Percentiles rank a stretch among this genome's conserved stretches.
phyloP scores from a whole-genome alignment of 2,113 vertebrate species.

The Saccopteryx bilineata region DNA sequence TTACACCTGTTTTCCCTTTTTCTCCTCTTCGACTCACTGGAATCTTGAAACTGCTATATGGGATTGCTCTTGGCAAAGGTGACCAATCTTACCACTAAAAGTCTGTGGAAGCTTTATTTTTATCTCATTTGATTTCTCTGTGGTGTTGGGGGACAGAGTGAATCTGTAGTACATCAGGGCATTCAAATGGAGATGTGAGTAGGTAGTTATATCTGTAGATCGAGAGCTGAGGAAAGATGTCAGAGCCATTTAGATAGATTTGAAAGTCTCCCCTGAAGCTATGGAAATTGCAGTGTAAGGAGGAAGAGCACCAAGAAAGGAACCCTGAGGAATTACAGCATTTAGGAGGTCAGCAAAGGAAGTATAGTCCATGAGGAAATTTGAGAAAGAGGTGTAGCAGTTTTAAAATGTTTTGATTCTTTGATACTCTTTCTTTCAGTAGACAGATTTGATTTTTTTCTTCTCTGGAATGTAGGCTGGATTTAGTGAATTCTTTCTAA shows the following conservation, averaged over 20 bases:
- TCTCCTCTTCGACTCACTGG: not conserved
- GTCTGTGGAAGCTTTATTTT: not conserved
- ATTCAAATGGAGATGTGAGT: not conserved
- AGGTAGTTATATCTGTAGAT: not conserved
- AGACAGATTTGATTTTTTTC: not conserved
- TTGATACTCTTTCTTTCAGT: not conserved
- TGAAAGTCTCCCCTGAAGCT: not conserved
- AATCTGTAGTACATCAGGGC: not conserved
- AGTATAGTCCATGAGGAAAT: not conserved
- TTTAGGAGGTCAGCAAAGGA: not conserved
- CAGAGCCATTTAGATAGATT: not conserved
- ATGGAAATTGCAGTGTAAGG: not conserved
- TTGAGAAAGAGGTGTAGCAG: not conserved
- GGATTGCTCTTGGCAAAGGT: not conserved
- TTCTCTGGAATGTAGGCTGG: not conserved
- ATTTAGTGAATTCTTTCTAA: not conserved
- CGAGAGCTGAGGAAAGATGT: slow-evolving; percentile 15
- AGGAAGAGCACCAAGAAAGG: not conserved
- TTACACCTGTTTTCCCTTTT: not conserved
- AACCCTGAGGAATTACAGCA: not conserved
- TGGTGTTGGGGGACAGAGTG: not conserved
- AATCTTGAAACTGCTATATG: not conserved
- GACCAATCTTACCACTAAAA: not conserved
- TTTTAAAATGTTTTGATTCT: slow-evolving; percentile 27
- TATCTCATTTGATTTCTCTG: not conserved